phyloP scores from a whole-genome alignment of 2,113 vertebrate genomes.

The Ptychochromis oligacanthus region DNA sequence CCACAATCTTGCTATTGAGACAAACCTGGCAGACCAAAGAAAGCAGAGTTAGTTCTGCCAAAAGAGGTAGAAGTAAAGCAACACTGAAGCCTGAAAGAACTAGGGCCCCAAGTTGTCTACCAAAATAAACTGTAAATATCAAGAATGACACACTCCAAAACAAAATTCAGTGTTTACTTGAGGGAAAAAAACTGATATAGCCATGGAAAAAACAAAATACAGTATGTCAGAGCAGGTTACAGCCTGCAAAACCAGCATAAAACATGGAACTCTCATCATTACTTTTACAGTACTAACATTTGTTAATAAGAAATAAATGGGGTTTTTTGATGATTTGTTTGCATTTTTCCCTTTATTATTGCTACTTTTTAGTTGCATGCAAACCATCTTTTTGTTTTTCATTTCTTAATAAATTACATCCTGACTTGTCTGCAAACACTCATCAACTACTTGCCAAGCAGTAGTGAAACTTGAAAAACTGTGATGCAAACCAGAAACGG shows the following conservation, averaged over 20 bases:
- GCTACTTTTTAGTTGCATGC: no score
- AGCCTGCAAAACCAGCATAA: not conserved
- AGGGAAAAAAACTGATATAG: rapidly evolving
- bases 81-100: not conserved
- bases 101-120: not conserved
- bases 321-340: no score
- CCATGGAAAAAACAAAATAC: not conserved
- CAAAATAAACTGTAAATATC: not conserved
- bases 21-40: not conserved
- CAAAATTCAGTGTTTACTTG: not conserved
- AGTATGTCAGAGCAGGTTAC: not conserved
- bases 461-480: not conserved
- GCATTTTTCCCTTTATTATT: no score
- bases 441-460: not conserved
- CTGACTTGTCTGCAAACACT: not conserved
- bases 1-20: not conserved
- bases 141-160: not conserved
- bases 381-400: no score
- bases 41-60: not conserved
- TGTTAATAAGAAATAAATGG: no score
- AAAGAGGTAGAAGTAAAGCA: not conserved
- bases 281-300: no score
- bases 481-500: not conserved
- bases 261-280: no score
- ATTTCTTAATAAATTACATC: no score